Evolutionary conservation across 1,140 invertebrate genomes (phyloP), one percentile per base, ranked within the genome.

Genomic region (Lasaia peninsularis): DNA sequence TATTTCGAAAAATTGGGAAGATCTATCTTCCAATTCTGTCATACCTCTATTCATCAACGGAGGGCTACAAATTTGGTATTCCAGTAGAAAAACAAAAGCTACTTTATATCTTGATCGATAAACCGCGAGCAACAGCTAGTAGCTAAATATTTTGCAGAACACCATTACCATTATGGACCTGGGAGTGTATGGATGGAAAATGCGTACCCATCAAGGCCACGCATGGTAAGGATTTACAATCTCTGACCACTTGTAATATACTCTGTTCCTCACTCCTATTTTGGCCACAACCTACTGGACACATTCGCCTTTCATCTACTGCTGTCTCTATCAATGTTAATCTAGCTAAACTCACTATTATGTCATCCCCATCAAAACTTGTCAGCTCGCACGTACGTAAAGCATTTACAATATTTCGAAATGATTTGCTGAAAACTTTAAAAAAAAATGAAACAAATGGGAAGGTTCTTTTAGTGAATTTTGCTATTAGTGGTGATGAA

Each of bases 241-340:
- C 91, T 6, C 59, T 90, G 44, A 75, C 79, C 31, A 91, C 90
- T 21, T 91, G 91, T 75, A 91, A 89, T 65, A 91, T 91, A 90
- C 66, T 91, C 5, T 91, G 91, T 73, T 77, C 83, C 12, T 85
- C 83, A 4, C 80, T 86, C 24, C 87, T 90, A 58, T 73, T 91
- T 3, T 91, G 91, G 91, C 91, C 91, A 4, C 86, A 89, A 58
- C 91, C 91, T 11, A 91, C 90, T 1, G 90, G 91, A 5, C 71
- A 80, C 1, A 83, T 91, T 8, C 88, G 76, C 14, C 66, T 91
- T 8, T 86, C 88, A n/a, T 82, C 77, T 16, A 77, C 77, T 20
- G 83, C 84, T 4, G 64, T 90, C 2, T 70, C 80, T n/a, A 86
- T 91, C 34, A 78, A 78, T 8, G 72, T 80, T 16, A 68, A 78